phyloP scores from a whole-genome alignment of 1,140 invertebrate genomes.

The Drosophila subpulchrella region DNA sequence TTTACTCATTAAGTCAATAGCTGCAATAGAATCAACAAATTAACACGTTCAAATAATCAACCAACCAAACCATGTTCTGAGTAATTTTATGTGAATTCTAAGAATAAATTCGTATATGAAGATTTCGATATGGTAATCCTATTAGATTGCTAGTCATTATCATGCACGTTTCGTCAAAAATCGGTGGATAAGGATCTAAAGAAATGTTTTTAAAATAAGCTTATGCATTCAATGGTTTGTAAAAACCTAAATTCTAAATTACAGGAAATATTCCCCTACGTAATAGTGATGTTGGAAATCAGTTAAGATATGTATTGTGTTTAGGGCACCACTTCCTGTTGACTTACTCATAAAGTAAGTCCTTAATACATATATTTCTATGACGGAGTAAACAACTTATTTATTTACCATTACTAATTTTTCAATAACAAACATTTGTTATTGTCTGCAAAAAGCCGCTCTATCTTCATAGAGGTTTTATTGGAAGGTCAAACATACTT shows the following conservation, averaged over 20 bases:
- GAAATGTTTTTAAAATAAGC: too few relatives aligned
- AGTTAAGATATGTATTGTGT: not conserved
- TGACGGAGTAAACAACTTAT: not conserved
- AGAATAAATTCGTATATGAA: not conserved
- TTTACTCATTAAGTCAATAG: not conserved
- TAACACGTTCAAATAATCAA: not conserved
- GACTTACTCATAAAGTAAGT: not conserved
- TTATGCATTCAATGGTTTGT: too few relatives aligned
- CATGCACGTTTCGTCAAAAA: not conserved
- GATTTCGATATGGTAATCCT: not conserved
- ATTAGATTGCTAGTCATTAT: not conserved
- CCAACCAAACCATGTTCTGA: not conserved
- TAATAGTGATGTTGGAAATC: not conserved
- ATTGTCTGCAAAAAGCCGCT: conserved; percentile 1
- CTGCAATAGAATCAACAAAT: not conserved
- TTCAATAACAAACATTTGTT: not conserved
- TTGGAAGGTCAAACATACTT: not conserved
- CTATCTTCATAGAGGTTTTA: not conserved
- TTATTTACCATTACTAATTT: conserved; percentile 1
- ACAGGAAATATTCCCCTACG: too few relatives aligned
- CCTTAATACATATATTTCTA: not conserved
- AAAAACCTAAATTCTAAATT: too few relatives aligned
- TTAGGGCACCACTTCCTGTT: not conserved
- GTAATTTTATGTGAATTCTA: not conserved
- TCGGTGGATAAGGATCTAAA: not conserved